These are phyloP conservation scores for Magallana nippona DNA, from an alignment of 2,888 invertebrate genomes.

Conservation along the genomic window DNA sequence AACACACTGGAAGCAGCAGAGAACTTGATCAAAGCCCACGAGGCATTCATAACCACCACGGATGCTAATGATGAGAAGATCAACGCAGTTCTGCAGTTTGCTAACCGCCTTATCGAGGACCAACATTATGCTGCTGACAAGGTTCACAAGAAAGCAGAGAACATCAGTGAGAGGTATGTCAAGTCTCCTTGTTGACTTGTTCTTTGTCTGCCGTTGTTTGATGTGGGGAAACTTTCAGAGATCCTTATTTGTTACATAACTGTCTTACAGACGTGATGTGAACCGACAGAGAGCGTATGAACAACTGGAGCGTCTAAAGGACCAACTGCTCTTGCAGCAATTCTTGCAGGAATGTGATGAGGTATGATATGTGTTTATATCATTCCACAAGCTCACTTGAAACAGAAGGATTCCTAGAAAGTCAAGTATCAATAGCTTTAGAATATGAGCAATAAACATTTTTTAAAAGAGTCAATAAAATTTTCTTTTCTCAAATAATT, in stretches of 20 bases:
- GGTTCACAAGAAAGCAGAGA: conserved; percentile 96
- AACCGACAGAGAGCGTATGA: conserved; percentile 95
- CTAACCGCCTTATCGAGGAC: conserved; percentile 90
- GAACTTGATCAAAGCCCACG: conserved; percentile 97
- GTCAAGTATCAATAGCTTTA: not conserved
- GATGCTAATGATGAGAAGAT: conserved; percentile 99
- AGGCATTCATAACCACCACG: conserved; percentile 99
- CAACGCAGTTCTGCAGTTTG: conserved; percentile 96
- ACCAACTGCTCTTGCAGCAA: conserved; percentile 96
- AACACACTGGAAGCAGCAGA: conserved; percentile 97
- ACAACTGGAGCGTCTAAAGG: conserved; percentile 94
- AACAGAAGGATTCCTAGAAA: not conserved
- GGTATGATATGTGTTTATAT: conserved; percentile 63
- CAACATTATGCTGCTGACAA: conserved; percentile 98
- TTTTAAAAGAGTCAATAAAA: conserved; percentile 2
- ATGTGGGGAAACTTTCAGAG: not conserved
- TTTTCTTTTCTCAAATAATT: not conserved
- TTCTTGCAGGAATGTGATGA: conserved; percentile 85
- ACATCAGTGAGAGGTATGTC: conserved; percentile 88
- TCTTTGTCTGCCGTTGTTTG: conserved; percentile 5
- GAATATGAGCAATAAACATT: not conserved
- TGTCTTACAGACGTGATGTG: conserved; percentile 84
- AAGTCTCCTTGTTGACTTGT: not conserved
- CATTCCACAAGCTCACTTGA: not conserved
- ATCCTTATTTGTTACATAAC: not conserved